Percentiles rank a stretch among this genome's conserved stretches.
These are phyloP conservation scores for Plutella xylostella DNA, from an alignment of 2,888 invertebrate genomes.

Conservation along the genomic window DNA sequence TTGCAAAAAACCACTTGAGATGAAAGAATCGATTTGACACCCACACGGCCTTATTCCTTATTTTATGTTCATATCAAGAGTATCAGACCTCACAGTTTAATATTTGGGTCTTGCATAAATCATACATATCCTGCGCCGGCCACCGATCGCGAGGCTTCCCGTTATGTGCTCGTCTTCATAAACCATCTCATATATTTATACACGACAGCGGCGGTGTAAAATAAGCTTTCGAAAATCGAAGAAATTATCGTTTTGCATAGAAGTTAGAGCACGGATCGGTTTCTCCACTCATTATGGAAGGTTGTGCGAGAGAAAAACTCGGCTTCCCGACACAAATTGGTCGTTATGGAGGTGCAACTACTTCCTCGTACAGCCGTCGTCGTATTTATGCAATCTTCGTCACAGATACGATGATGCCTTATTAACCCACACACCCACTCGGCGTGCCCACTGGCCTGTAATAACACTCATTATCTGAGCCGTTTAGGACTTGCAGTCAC, in stretches of 20 bases:
- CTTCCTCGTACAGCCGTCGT: constrained; percentile 40
- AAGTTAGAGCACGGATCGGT: constrained; percentile 39
- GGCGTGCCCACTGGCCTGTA: too few relatives aligned
- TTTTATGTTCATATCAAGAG: too few relatives aligned
- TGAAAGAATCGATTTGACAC: too few relatives aligned
- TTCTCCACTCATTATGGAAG: constrained; percentile 57
- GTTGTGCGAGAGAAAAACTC: constrained; percentile 30
- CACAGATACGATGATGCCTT: constrained; percentile 25
- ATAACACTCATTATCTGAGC: too few relatives aligned
- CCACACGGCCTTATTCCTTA: too few relatives aligned
- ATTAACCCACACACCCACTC: constrained; percentile 21
- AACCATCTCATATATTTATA: not conserved
- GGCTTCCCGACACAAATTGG: constrained; percentile 42
- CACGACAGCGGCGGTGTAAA: constrained; percentile 1
- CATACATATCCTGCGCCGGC: too few relatives aligned
- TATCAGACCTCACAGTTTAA: too few relatives aligned
- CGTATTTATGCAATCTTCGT: constrained; percentile 42
- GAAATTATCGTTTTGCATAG: constrained; percentile 56
- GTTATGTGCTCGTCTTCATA: too few relatives aligned
- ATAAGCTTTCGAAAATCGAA: constrained; percentile 48
- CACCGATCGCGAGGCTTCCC: too few relatives aligned
- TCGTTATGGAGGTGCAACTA: constrained; percentile 30
- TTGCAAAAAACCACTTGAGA: too few relatives aligned
- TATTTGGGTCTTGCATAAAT: too few relatives aligned
- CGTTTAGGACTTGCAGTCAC: too few relatives aligned